Percentiles rank a stretch among this genome's conserved stretches.
Conservation (phyloP, 2,888 invertebrate species). For the Alsophila aescularia region DNA sequence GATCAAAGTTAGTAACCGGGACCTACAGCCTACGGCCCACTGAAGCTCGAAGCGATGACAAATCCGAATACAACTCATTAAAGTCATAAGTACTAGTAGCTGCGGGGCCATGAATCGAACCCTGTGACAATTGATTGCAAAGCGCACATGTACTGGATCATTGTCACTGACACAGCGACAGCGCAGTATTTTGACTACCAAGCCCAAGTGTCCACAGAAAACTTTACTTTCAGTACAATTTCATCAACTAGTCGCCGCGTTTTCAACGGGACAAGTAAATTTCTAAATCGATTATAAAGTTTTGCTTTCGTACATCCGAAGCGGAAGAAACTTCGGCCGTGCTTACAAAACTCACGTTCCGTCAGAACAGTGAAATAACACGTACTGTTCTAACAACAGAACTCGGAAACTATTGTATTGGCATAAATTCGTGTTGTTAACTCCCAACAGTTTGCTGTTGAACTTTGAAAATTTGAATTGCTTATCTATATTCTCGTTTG, state of each 20-base stretch:
- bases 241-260: slow-evolving; percentile 23
- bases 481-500: not conserved
- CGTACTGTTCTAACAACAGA: not conserved
- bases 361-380: slow-evolving; percentile 5
- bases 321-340: slow-evolving; percentile 38
- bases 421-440: not conserved
- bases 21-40: no score
- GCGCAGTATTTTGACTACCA: not conserved
- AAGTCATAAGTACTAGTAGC: no score
- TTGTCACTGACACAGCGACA: no score
- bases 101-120: no score
- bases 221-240: slow-evolving; percentile 5
- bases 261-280: slow-evolving; percentile 25
- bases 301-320: slow-evolving; percentile 45
- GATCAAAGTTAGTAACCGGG: no score
- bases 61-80: no score
- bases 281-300: slow-evolving; percentile 48
- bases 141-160: no score
- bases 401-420: slow-evolving; percentile 1
- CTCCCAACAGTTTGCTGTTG: not conserved
- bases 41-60: no score
- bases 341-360: slow-evolving; percentile 17
- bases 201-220: not conserved
- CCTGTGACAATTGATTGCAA: no score
- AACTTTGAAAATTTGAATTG: not conserved